Conservation (phyloP, 2,888 invertebrate species). For the Sceliomorpha sp. region DNA sequence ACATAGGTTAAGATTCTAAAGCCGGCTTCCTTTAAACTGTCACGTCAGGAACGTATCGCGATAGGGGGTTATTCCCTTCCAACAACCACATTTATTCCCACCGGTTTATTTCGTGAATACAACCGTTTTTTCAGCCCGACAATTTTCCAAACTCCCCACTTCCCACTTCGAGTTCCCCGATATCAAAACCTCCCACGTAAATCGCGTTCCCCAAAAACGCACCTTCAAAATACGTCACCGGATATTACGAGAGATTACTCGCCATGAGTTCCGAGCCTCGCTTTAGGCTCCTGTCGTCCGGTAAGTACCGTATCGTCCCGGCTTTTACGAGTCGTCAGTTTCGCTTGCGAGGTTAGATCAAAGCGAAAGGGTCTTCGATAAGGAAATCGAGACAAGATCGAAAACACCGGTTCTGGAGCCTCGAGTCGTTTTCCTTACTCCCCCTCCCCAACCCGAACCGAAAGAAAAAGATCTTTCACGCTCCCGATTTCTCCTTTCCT, state of each 20-base stretch:
- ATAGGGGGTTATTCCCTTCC: too few species aligned
- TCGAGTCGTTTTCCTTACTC: slow-evolving; percentile 13
- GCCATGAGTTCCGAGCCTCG: slow-evolving; percentile 3
- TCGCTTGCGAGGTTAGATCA: slow-evolving; percentile 29
- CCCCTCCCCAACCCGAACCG: too few species aligned
- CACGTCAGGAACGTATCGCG: too few species aligned
- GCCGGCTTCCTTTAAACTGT: too few species aligned
- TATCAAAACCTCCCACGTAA: too few species aligned
- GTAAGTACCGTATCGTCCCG: slow-evolving; percentile 1
- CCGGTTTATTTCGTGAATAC: too few species aligned
- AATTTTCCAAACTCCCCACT: too few species aligned
- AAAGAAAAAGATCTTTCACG: slow-evolving; percentile 40
- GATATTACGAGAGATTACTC: slow-evolving; percentile 9
- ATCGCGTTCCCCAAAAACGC: slow-evolving; percentile 17
- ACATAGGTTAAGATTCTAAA: too few species aligned
- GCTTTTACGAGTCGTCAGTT: slow-evolving; percentile 50
- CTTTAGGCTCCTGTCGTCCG: slow-evolving; percentile 7
- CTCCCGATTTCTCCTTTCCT: slow-evolving; percentile 48
- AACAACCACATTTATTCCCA: too few species aligned
- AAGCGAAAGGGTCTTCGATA: slow-evolving; percentile 39
- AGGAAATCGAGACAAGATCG: slow-evolving; percentile 57
- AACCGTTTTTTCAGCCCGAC: too few species aligned
- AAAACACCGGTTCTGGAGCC: slow-evolving; percentile 12
- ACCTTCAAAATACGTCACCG: slow-evolving; percentile 22
- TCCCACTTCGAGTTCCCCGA: too few species aligned